These are phyloP conservation scores for Colaptes auratus DNA, from an alignment of 2,113 vertebrate species.

Conservation along the genomic window DNA sequence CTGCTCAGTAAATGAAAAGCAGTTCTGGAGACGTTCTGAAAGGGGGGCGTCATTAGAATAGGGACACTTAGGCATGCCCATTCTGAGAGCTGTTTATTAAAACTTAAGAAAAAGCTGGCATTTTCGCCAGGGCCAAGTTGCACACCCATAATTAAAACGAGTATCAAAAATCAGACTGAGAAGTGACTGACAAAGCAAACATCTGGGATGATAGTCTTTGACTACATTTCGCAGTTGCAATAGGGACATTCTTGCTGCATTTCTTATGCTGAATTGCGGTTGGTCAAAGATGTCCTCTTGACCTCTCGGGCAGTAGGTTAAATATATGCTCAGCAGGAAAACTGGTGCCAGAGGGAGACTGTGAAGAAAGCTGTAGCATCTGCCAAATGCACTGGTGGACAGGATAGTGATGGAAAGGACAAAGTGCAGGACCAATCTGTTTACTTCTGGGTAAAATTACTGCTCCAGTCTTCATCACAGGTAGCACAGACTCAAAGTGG, in stretches of 20 bases:
- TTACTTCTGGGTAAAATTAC: background rate
- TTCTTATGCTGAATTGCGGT: background rate
- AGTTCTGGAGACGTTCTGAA: background rate
- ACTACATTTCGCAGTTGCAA: accelerated
- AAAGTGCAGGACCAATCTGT: background rate
- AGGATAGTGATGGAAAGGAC: background rate
- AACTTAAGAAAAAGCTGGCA: background rate
- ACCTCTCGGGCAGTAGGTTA: background rate
- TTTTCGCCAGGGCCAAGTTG: background rate
- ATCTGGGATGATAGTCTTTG: background rate
- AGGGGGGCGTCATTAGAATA: background rate
- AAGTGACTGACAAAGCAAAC: background rate
- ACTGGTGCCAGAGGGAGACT: background rate
- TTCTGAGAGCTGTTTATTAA: background rate
- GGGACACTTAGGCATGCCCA: background rate
- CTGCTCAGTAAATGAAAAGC: background rate
- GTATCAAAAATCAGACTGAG: background rate
- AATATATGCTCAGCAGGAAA: background rate
- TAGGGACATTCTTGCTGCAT: background rate
- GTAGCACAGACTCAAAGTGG: background rate
- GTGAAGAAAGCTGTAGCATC: background rate
- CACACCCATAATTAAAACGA: background rate
- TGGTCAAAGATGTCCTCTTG: background rate
- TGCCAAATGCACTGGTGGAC: background rate
- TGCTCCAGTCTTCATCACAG: background rate